Conservation (phyloP, 30 jellyfish, hydroid and myxozoan genomes). For the Aurelia coerulea region DNA sequence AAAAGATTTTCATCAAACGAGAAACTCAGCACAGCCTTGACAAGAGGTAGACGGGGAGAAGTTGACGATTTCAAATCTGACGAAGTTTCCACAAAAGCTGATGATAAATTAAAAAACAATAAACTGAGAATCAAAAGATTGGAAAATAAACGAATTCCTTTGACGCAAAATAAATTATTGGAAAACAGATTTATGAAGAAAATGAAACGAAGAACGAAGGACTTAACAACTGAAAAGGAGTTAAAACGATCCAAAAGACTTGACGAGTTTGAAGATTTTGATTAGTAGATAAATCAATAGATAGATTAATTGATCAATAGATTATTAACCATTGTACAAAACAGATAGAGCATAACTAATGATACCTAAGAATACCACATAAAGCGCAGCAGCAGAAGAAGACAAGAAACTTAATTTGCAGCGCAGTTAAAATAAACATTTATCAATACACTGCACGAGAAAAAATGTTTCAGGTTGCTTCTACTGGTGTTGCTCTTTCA, state of each 20-base stretch:
- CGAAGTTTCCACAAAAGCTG: not conserved
- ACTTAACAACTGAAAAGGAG: constrained; percentile 75
- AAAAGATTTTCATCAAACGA: constrained; percentile 72
- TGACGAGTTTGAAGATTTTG: constrained; percentile 49
- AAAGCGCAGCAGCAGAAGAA: too few relatives aligned
- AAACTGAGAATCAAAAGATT: constrained; percentile 12
- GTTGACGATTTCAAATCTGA: constrained; percentile 7
- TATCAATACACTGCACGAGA: too few relatives aligned
- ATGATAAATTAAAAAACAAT: not conserved
- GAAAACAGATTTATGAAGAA: constrained; percentile 56
- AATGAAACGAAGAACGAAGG: constrained; percentile 75
- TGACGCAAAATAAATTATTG: constrained; percentile 48
- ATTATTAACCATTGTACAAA: too few relatives aligned
- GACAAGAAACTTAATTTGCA: too few relatives aligned
- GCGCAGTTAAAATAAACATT: too few relatives aligned
- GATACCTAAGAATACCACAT: too few relatives aligned
- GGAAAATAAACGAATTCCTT: constrained; percentile 35
- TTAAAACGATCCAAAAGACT: constrained; percentile 68
- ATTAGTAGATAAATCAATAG: not conserved
- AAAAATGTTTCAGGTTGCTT: too few relatives aligned
- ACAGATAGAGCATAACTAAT: too few relatives aligned
- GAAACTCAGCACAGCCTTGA: constrained; percentile 14
- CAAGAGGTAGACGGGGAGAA: constrained; percentile 62
- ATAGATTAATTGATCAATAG: too few relatives aligned
- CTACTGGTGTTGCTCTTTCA: too few relatives aligned